phyloP scores from a whole-genome alignment of 2,888 invertebrate genomes.

The Melieria omissa region DNA sequence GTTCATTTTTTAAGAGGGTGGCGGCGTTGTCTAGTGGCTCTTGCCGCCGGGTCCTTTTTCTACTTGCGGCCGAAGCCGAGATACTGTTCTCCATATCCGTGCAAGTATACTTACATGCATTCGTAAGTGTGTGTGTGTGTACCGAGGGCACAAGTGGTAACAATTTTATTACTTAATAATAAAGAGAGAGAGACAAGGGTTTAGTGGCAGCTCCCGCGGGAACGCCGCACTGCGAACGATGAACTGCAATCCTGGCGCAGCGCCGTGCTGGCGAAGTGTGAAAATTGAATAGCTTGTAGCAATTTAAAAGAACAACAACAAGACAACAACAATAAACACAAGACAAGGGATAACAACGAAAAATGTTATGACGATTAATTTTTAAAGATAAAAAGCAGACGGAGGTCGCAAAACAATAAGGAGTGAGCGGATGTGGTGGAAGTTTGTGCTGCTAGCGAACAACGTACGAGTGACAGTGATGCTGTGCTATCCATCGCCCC shows the following conservation, averaged over 20 bases:
- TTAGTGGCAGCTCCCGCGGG: constrained; percentile 22
- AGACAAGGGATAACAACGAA: constrained; percentile 25
- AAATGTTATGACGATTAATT: constrained; percentile 38
- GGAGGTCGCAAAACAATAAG: constrained; percentile 3
- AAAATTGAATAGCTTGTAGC: constrained; percentile 34
- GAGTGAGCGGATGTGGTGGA: constrained; percentile 1
- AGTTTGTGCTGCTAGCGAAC: constrained; percentile 5
- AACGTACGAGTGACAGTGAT: neutral
- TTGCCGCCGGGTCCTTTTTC: neutral
- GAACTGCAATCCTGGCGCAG: constrained; percentile 4
- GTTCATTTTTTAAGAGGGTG: constrained; percentile 39
- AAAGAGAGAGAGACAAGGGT: constrained; percentile 46
- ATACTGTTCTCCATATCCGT: no score
- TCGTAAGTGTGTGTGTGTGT: neutral
- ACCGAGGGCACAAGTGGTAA: constrained; percentile 56
- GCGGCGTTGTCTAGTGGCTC: neutral
- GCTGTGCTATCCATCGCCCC: neutral
- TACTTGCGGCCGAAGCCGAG: no score
- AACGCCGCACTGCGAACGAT: neutral
- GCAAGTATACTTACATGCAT: no score
- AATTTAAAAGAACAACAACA: constrained; percentile 20
- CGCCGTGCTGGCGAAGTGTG: constrained; percentile 25
- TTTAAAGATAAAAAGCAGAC: constrained; percentile 33
- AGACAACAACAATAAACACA: constrained; percentile 6
- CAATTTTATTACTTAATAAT: constrained; percentile 66